phyloP scores from a whole-genome alignment of 2,797 vertebrate species.

The Mus spretus region DNA sequence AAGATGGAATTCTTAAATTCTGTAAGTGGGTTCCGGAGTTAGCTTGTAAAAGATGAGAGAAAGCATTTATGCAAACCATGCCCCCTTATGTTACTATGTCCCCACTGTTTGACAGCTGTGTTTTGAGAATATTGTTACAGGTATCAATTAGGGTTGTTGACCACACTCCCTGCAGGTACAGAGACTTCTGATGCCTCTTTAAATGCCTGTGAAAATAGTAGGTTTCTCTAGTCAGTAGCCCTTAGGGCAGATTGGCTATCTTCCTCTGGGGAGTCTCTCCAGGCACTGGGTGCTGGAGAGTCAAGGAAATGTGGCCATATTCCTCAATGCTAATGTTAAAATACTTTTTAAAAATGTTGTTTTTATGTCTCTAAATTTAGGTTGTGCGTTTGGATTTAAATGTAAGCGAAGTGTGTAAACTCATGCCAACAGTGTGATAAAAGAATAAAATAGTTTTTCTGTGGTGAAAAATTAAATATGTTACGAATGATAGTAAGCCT shows the following conservation, averaged over 20 bases:
- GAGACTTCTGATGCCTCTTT: not conserved
- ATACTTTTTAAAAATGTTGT: not conserved
- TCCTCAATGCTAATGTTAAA: not conserved
- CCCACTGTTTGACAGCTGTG: not conserved
- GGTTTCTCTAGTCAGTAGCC: not conserved
- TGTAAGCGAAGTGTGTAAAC: constrained; percentile 41
- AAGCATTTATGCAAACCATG: not conserved
- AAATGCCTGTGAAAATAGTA: not conserved
- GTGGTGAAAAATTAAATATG: constrained; percentile 18
- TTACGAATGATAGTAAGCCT: constrained; percentile 59
- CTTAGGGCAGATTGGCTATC: not conserved
- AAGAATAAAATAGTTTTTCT: constrained; percentile 32
- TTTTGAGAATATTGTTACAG: not conserved
- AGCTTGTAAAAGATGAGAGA: not conserved
- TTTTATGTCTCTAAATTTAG: constrained; percentile 43
- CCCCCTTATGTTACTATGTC: not conserved
- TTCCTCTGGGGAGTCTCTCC: not conserved
- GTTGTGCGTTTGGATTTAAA: constrained; percentile 50
- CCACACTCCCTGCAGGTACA: not conserved
- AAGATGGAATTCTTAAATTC: not conserved
- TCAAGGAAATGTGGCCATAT: not conserved
- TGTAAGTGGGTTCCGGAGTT: not conserved
- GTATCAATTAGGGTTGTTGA: not conserved
- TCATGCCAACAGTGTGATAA: not conserved
- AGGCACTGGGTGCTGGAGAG: not conserved